A percentile compares a stretch with the other conserved stretches of the same genome.
These are phyloP conservation scores for Tetragnatha montana DNA, from an alignment of 2,888 invertebrate genomes.

Conservation along the genomic window DNA sequence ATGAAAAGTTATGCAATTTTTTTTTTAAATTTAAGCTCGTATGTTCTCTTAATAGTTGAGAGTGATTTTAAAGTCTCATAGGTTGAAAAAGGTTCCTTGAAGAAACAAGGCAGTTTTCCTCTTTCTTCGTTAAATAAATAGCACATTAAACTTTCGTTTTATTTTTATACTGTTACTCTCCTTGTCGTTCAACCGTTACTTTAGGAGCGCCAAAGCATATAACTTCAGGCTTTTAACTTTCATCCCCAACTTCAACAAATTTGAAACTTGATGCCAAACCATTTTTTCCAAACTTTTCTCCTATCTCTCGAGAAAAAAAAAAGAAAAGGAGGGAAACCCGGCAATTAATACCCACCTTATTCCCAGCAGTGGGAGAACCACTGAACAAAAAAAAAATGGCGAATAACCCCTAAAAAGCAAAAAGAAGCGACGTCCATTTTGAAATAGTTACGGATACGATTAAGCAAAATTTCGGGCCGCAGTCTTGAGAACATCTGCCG, in stretches of 20 bases:
- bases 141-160: not conserved
- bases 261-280: conserved; percentile 2
- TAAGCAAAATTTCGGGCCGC: conserved; percentile 43
- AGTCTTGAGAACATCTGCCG: conserved; percentile 47
- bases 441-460: conserved; percentile 54
- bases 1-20: no score
- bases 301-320: not conserved
- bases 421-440: conserved; percentile 16
- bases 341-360: conserved; percentile 8
- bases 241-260: not conserved
- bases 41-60: no score
- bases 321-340: conserved; percentile 1
- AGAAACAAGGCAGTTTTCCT: no score
- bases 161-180: not conserved
- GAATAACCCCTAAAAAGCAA: no score
- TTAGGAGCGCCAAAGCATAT: not conserved
- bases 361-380: not conserved
- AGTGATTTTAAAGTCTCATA: no score
- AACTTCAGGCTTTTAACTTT: not conserved
- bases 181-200: not conserved
- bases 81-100: no score
- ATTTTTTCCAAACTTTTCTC: not conserved
- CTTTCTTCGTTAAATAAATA: no score
- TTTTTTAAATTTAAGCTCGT: no score
- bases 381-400: not conserved